These are phyloP conservation scores for Crenuchus spilurus DNA, from an alignment of 2,797 vertebrate genomes.

Conservation along the genomic window DNA sequence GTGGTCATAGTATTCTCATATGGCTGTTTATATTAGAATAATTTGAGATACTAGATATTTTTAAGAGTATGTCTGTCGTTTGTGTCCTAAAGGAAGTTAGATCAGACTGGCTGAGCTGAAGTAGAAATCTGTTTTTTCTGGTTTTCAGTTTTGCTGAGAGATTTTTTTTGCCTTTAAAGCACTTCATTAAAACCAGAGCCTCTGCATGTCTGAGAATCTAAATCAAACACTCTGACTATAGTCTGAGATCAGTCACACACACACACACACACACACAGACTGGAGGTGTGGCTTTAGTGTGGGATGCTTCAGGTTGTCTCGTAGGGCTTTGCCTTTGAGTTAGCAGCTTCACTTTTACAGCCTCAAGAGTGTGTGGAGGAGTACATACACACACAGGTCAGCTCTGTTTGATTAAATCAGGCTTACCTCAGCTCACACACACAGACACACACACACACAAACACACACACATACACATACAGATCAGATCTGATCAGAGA, in stretches of 20 bases:
- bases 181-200: neutral
- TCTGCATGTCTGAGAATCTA: neutral
- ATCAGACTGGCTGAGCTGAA: too few species aligned
- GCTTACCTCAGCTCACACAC: neutral
- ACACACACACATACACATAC: neutral
- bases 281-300: neutral
- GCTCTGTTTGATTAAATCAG: neutral
- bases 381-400: neutral
- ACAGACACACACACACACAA: conserved; percentile 18
- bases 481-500: neutral
- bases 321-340: conserved; percentile 35
- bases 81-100: too few species aligned
- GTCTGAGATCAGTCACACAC: neutral
- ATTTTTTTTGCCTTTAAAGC: too few species aligned
- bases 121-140: too few species aligned
- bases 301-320: neutral
- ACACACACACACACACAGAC: conserved; percentile 1
- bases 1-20: too few species aligned
- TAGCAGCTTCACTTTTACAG: conserved; percentile 16
- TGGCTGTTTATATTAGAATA: too few species aligned
- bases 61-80: too few species aligned
- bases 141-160: too few species aligned
- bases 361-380: neutral
- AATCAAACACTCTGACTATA: neutral
- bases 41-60: too few species aligned